Conservation (phyloP, 2,797 vertebrate species). For the Oreortyx pictus region DNA sequence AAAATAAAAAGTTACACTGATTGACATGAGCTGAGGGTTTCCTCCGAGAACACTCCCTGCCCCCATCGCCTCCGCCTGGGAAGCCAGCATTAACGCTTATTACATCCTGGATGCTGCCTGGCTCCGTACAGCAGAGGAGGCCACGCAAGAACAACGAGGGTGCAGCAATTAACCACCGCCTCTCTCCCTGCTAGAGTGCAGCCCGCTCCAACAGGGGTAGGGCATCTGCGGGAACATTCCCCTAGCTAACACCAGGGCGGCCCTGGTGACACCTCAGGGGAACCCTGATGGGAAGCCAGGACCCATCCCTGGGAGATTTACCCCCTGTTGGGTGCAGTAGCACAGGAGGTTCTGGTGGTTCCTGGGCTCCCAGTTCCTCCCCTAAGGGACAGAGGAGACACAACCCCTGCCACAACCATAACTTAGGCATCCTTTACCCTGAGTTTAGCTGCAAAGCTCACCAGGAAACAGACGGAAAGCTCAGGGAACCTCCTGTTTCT, state of each 20-base stretch:
- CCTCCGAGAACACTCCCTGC: conserved; percentile 34
- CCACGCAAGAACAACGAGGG: not conserved
- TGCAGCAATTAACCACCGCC: conserved; percentile 1
- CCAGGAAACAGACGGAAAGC: not conserved
- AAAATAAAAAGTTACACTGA: conserved; percentile 66
- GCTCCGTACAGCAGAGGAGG: not conserved
- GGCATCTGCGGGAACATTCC: not conserved
- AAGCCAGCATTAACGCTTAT: not conserved
- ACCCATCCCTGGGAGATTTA: not conserved
- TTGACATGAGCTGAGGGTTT: conserved; percentile 62
- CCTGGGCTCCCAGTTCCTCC: not conserved
- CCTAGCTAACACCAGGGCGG: fast-evolving
- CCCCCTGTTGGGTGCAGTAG: not conserved
- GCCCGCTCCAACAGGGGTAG: not conserved
- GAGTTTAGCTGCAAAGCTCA: not conserved
- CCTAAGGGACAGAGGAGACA: not conserved
- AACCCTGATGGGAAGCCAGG: not conserved
- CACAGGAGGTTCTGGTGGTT: fast-evolving
- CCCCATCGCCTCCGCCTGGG: not conserved
- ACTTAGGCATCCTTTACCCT: not conserved
- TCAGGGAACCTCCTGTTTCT: not conserved
- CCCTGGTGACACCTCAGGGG: fast-evolving
- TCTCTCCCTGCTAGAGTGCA: not conserved
- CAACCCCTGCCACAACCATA: fast-evolving
- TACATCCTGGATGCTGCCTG: not conserved